Base-by-base conservation (phyloP, 2,113 vertebrate genomes). In the Serilophus lunatus region DNA sequence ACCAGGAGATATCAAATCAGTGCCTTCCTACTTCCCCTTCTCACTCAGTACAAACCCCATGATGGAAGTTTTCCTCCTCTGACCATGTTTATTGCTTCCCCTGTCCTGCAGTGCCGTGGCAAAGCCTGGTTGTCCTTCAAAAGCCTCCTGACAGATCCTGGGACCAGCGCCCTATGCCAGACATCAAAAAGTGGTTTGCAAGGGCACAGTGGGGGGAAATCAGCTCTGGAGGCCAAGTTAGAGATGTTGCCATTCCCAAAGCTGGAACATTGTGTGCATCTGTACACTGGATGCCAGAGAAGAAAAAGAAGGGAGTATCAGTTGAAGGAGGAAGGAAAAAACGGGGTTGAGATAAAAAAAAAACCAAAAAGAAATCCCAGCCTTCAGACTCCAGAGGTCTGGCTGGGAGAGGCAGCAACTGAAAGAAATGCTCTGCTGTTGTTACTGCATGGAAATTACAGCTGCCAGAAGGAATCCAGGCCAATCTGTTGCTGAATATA, bases 371-470 rank as follows among this genome's bases (percentile, higher is more conserved):
- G 82, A 78, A 92, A 93, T 60, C 68, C 40, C 84, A 94, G 88
- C 49, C 49, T 91, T 77, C 38, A 90, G 84, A 86, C 88, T 91
- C 82, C 42, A 89, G 57, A 79, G 88, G 57, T 75, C 60, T 86
- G 88, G 70, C 81, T 79, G 71, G 77, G 64, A 92, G 65, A 90
- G 77, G 70, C 88, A 93, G 69, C 66, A 95, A 92, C 89, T 94
- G 93, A 92, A 92, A 96, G 54, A 88, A 97, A 88, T 35, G 40
- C 59, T 91, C 88, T 92, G 82, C 89, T 90, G 59, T 79, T 96
- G 88, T 95, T 96, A 93, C 77, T 92, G 89, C 93, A 91, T 95
- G 91, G 96, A 97, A 97, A 96, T 80, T 93, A 92, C 93, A 92
- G 94, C 78, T 9, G 42, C 76, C 87, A 93, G 72, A 79, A 96